Base-by-base conservation (phyloP, 2,888 invertebrate genomes). In the Branchellion lobata region DNA sequence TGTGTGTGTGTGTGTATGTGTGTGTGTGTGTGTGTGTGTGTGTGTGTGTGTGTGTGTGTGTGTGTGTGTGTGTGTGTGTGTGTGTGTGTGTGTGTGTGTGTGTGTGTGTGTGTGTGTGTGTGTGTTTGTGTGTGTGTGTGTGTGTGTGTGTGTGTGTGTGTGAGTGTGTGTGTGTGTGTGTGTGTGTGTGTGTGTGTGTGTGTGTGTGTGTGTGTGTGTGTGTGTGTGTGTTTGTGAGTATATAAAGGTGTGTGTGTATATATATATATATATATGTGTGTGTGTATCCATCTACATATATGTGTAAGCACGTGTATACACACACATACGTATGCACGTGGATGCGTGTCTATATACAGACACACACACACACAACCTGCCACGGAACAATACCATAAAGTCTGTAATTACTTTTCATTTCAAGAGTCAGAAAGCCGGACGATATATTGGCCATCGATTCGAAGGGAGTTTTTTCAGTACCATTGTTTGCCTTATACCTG, bases 31-130 rank as follows among this genome's bases (percentile, higher is more conserved):
- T 73, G 47, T 73, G 36, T 73, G 11, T 73, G 40, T 73, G 24
- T 73, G 73, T 73, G 29, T 72, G 34, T 33, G 29, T 72, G 72
- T 33, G 34, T 33, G 72, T 72, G 29, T 72, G 72, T 33, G 29
- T 33, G 72, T 72, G 29, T 33, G 72, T 72, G 29, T 72, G 72
- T 72, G 34, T 72, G 72, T 33, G 34, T 72, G 72, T 72, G 34
- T 33, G 72, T 72, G 34, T 33, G 72, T 72, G 34, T 33, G 72
- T 47, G 65, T 65, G 29, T 65, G 65, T 24, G 24, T 65, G n/a
- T 65, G 65, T 65, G 29, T 65, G 65, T 65, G 29, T 65, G 65
- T 65, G 29, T 65, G 65, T 65, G 29, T 65, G 65, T 65, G n/a
- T 65, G 65, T 65, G 29, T 65, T 8, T 65, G 29, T 65, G 65